Evolutionary conservation across 2,797 vertebrate species (phyloP), one percentile per base, ranked within the genome.

Genomic region (Sorex maritimensis): DNA sequence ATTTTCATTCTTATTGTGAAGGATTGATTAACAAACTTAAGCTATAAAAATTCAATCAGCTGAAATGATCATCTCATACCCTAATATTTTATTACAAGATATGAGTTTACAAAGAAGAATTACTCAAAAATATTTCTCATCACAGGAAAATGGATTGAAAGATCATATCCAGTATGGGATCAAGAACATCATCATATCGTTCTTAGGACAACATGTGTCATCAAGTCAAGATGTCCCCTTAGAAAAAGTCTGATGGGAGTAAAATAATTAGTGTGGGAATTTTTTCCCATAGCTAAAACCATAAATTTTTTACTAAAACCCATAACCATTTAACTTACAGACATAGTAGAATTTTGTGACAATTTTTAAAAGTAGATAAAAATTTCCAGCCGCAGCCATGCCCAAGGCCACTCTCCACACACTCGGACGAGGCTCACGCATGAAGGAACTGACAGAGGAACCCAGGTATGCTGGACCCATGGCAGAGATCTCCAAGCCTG

Each of bases 221-320:
- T 17, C 13, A 1, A 13, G 9, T 19, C 65, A 88, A 52, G 23
- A 74, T 44, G 9, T 55, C 26, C 0, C 15, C 28, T 0, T 75
- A 12, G 34, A 88, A 52, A 61, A 65, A n/a, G 52, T 78, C 44
- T 77, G 72, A 46, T 41, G 68, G 46, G 0, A 75, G 10, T 63
- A 15, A n/a, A 88, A 73, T 44, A 41, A 30, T 80, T 12, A 19
- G 2, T 10, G 13, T 63, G 2, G 19, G 69, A 77, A 11, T 8
- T 11, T n/a, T 81, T 83, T 74, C 3, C 4, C 19, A 58, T 24
- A 44, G 4, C 55, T 24, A 77, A 74, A 69, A 79, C 30, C 61
- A 87, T 14, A 81, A 6, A 0, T 83, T 92, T 84, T 92, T 84
- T 46, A 34, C 8, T 83, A 24, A 90, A 92, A 71, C n/a, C 83